These are phyloP conservation scores for Actias luna DNA, from an alignment of 2,888 invertebrate genomes.

Conservation along the genomic window DNA sequence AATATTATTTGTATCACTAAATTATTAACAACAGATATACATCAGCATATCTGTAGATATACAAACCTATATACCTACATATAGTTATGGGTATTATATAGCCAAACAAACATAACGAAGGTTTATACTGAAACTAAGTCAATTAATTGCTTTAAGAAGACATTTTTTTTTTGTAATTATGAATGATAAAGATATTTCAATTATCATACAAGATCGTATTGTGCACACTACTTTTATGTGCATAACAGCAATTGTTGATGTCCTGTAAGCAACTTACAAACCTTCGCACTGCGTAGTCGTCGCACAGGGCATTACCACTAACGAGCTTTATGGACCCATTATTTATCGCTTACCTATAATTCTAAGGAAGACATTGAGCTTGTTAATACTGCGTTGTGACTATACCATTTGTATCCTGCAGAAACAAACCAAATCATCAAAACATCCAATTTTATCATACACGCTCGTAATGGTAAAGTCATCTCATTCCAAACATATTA, in stretches of 20 bases:
- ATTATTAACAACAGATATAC: too few species aligned
- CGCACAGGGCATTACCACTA: conserved; percentile 43
- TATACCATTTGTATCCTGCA: background rate
- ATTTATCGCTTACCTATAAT: conserved; percentile 36
- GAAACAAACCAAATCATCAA: background rate
- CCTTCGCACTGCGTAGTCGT: conserved; percentile 28
- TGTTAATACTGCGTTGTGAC: conserved; percentile 16
- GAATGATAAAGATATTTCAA: too few species aligned
- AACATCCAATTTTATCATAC: background rate
- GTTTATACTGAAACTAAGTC: too few species aligned
- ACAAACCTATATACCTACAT: too few species aligned
- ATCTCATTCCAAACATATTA: background rate
- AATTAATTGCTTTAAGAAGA: too few species aligned
- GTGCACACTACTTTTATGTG: background rate
- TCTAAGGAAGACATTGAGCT: conserved; percentile 24
- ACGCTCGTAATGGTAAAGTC: background rate
- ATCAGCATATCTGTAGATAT: too few species aligned
- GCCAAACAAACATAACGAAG: too few species aligned
- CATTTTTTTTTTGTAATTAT: too few species aligned
- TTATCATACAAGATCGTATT: background rate
- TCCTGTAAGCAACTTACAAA: background rate
- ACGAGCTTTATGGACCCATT: conserved; percentile 38
- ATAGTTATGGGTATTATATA: too few species aligned
- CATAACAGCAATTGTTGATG: background rate
- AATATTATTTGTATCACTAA: too few species aligned